phyloP scores from a whole-genome alignment of 2,797 vertebrate species.

The Micromesistius poutassou region DNA sequence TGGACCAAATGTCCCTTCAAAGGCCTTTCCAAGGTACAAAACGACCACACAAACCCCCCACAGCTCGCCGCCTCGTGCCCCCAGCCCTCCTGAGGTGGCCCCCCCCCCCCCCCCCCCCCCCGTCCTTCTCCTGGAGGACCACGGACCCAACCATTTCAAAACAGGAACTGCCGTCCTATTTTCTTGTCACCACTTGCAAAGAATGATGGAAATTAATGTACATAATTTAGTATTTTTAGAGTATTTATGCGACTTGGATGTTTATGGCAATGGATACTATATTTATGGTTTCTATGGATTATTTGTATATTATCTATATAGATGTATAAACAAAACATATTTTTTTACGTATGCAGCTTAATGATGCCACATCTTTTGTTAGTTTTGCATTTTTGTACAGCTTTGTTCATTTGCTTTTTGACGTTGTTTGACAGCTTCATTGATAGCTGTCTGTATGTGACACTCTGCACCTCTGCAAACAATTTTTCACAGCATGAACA shows the following conservation, averaged over 20 bases:
- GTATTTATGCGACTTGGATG: background rate
- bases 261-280: no score
- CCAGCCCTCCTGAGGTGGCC: background rate
- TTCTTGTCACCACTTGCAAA: background rate
- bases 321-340: background rate
- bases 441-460: no score
- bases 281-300: no score
- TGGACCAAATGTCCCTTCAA: constrained; percentile 74
- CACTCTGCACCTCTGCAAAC: background rate
- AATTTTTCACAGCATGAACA: background rate
- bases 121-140: background rate
- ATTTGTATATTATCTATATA: background rate
- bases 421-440: no score
- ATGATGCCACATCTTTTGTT: background rate
- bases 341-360: background rate
- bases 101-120: no score
- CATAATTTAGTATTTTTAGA: no score
- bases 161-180: background rate
- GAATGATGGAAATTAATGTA: background rate
- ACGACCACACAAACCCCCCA: background rate
- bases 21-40: constrained; percentile 57
- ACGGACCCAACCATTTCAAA: background rate
- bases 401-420: no score
- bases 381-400: no score
- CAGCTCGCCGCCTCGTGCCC: background rate